Evolutionary conservation across 2,797 vertebrate species (phyloP).

Genomic region (Iguana delicatissima): DNA sequence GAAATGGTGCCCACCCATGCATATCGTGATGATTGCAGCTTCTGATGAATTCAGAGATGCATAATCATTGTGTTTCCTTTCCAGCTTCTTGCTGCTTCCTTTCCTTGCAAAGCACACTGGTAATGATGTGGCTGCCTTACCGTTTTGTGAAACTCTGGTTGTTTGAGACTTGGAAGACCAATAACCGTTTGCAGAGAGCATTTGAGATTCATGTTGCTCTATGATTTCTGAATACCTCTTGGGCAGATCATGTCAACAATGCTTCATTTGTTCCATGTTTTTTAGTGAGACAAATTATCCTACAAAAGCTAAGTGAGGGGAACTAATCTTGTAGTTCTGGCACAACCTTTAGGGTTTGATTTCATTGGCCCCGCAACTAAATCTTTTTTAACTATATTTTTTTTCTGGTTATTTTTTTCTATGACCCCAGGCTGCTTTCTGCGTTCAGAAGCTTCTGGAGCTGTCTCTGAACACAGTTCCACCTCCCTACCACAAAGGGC

Average conservation of each 20-base stretch:
- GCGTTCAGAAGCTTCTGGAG: neutral
- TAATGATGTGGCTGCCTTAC: conserved; percentile 22
- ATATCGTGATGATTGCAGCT: neutral
- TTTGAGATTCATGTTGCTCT: neutral
- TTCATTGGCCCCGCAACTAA: neutral
- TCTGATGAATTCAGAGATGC: conserved; percentile 22
- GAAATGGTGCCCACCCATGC: neutral
- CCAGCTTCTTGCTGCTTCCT: neutral
- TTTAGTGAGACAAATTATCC: neutral
- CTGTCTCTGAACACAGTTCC: neutral
- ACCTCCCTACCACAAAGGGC: neutral
- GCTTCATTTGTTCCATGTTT: conserved; percentile 16
- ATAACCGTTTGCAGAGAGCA: neutral
- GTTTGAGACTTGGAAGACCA: neutral
- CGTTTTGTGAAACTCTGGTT: conserved; percentile 1
- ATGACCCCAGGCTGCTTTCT: neutral
- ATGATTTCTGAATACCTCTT: neutral
- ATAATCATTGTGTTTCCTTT: conserved; percentile 22
- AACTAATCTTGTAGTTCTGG: conserved; percentile 20
- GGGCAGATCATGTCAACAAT: neutral
- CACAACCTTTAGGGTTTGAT: neutral
- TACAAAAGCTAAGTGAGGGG: neutral
- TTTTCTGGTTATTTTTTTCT: neutral
- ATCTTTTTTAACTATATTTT: neutral
- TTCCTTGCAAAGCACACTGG: neutral